Percentiles rank a stretch among this genome's conserved stretches.
Evolutionary conservation across 2,113 vertebrate genomes (phyloP).

Genomic region (Martes martes): DNA sequence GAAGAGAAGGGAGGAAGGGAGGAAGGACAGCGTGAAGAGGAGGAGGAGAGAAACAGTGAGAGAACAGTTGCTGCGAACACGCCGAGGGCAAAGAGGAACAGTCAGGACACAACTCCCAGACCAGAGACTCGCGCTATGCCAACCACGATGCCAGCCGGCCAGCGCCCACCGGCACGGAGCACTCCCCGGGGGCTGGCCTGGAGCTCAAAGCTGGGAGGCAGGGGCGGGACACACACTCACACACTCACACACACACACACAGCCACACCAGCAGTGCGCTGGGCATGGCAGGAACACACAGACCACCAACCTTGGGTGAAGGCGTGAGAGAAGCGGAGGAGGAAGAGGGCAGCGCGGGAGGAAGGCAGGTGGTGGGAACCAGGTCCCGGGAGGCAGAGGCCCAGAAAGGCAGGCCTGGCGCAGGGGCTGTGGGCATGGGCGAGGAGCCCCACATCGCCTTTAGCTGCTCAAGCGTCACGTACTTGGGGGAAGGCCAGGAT

Average conservation of each 20-base stretch:
- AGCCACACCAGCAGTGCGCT: background rate
- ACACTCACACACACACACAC: background rate
- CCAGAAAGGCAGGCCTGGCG: conserved; percentile 75
- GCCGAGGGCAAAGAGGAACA: conserved; percentile 44
- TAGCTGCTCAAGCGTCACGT: conserved; percentile 92
- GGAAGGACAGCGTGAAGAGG: background rate
- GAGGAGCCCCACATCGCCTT: conserved; percentile 86
- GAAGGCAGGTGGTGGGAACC: conserved; percentile 81
- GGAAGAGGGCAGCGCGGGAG: conserved; percentile 77
- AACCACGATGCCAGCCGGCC: background rate
- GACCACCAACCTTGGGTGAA: conserved; percentile 87
- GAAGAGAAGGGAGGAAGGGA: conserved; percentile 34
- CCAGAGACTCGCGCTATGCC: background rate
- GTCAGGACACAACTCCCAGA: background rate
- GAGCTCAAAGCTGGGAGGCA: background rate
- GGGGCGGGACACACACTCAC: fast-evolving
- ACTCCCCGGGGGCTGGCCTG: background rate
- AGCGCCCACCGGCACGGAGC: background rate
- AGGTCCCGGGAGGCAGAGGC: conserved; percentile 64
- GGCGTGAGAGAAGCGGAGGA: conserved; percentile 82
- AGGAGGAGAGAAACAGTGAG: conserved; percentile 66
- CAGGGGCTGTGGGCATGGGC: conserved; percentile 76
- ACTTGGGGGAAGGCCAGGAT: conserved; percentile 84
- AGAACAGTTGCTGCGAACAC: background rate
- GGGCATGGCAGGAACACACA: conserved; percentile 66